Evolutionary conservation across 1,140 invertebrate species (phyloP).

Genomic region (Danaus plexippus): DNA sequence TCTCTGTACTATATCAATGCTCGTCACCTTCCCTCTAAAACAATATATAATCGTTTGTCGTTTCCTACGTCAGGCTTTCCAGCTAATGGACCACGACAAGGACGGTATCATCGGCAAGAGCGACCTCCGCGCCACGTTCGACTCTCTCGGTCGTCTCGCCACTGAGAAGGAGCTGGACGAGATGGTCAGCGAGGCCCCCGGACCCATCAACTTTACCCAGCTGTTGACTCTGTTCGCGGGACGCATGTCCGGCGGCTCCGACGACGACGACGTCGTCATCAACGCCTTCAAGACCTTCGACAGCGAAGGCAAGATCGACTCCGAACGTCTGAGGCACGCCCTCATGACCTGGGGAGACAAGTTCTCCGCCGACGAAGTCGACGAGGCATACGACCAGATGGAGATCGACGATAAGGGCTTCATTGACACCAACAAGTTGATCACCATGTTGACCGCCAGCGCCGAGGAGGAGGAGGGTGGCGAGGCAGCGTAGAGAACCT

Average conservation of each 20-base stretch:
- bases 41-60: background rate
- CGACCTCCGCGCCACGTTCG: conserved; percentile 96
- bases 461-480: conserved; percentile 81
- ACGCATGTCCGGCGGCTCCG: conserved; percentile 85
- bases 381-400: conserved; percentile 96
- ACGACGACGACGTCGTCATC: conserved; percentile 95
- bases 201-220: conserved; percentile 96
- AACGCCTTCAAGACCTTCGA: conserved; percentile 97
- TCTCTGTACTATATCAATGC: no score
- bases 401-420: conserved; percentile 93
- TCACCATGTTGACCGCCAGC: conserved; percentile 88
- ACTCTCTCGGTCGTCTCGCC: conserved; percentile 92
- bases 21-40: no score
- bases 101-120: conserved; percentile 97
- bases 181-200: conserved; percentile 91
- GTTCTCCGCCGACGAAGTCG: conserved; percentile 92
- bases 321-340: conserved; percentile 92
- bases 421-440: conserved; percentile 92
- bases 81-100: conserved; percentile 98
- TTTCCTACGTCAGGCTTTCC: conserved; percentile 83
- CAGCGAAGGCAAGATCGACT: conserved; percentile 89
- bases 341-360: conserved; percentile 98
- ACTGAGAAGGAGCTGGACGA: conserved; percentile 92
- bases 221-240: conserved; percentile 92
- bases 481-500: conserved; percentile 72